Conservation (phyloP, 2,888 invertebrate genomes). For the Malthinus seriepunctatus region DNA sequence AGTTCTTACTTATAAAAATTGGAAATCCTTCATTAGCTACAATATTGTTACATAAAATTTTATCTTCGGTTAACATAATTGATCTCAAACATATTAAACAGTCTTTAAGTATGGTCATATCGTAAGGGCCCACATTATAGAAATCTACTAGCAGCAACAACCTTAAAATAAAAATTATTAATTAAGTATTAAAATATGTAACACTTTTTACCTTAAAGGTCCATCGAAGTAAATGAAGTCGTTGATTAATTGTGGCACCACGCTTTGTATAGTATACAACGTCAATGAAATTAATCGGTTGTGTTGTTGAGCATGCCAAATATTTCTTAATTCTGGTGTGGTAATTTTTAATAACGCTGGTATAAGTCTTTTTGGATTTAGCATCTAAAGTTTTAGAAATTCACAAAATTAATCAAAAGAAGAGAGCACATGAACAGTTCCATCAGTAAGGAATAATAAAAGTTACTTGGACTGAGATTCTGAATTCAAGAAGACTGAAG, state of each 20-base stretch:
- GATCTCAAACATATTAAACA: conserved; percentile 5
- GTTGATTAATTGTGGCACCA: conserved; percentile 40
- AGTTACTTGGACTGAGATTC: background rate
- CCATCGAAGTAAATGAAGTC: conserved; percentile 43
- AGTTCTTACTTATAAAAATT: background rate
- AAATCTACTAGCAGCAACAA: conserved; percentile 40
- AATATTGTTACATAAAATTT: background rate
- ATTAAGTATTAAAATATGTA: background rate
- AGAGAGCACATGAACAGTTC: too few species aligned
- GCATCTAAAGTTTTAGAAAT: conserved; percentile 10
- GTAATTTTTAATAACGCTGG: conserved; percentile 19
- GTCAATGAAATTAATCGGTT: conserved; percentile 41
- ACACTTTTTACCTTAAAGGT: conserved; percentile 38
- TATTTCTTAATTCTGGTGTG: conserved; percentile 19
- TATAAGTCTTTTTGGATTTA: conserved; percentile 23
- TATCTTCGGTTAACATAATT: background rate
- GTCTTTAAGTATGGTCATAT: conserved; percentile 29
- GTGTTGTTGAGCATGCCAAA: conserved; percentile 39
- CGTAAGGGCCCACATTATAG: conserved; percentile 33
- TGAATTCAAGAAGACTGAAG: background rate
- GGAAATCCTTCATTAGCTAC: background rate
- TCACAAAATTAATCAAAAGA: too few species aligned
- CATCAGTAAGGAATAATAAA: background rate
- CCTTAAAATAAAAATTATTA: conserved; percentile 33
- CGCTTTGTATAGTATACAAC: conserved; percentile 37